Conservation (phyloP, 2,113 vertebrate genomes). For the Tupaia tana region DNA sequence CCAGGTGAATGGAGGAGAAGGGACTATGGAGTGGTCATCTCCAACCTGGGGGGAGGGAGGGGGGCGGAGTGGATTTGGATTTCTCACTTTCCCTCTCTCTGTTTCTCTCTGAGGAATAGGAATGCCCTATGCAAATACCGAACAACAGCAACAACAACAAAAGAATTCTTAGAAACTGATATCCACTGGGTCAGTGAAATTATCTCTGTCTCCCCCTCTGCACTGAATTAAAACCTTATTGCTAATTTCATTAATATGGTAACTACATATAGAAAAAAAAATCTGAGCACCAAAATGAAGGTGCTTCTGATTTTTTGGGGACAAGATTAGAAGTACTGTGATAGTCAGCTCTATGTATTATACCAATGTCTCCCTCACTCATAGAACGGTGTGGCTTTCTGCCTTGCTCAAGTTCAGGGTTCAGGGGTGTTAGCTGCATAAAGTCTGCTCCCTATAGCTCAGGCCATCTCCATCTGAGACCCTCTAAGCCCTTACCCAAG, state of each 20-base stretch:
- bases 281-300: background rate
- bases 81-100: no score
- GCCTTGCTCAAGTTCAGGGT: background rate
- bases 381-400: background rate
- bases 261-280: background rate
- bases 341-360: background rate
- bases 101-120: no score
- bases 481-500: background rate
- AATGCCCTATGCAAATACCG: no score
- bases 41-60: no score
- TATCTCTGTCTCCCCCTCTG: background rate
- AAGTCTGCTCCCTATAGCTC: background rate
- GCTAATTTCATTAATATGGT: background rate
- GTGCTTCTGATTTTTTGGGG: background rate
- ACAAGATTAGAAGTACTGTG: background rate
- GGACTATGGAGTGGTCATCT: no score
- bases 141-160: background rate
- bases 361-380: background rate
- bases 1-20: no score
- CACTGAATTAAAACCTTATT: background rate
- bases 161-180: conserved; percentile 30
- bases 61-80: no score
- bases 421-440: background rate
- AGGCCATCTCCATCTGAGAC: background rate
- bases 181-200: background rate